Base-by-base conservation (phyloP, 92 coral and sea anemone species). In the Virgularia gustaviana region DNA sequence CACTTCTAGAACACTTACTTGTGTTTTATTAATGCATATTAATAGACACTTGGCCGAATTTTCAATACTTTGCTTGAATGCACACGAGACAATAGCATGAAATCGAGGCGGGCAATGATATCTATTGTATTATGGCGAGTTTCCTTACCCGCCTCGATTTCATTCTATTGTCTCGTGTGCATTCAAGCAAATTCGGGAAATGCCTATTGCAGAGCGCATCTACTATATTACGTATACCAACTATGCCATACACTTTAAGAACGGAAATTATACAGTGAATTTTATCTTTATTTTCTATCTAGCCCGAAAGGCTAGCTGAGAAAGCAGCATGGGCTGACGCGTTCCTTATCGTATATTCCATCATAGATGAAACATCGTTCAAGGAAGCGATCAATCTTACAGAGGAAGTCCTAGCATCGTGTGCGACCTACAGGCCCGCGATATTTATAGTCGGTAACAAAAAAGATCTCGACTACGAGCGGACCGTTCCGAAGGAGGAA, bases 311-410 rank as follows among this genome's bases (percentile, higher is more conserved):
- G 49, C 12, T 68, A 19, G 13, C 75, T 1, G 75, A 68, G 34
- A 68, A 68, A 68, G 77, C 74, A 36, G 20, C 81, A 13, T 90
- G 94, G 94, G 94, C 89, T 42, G 96, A 90, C 62, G 86, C 79
- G 11, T 78, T 87, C 44, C 79, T 87, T 32, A 56, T 90, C 22
- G 85, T 90, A 11, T 87, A 90, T 77, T 88, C 90, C 64, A 75
- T 85, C 65, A 85, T 90, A 9, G 84, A 82, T 56, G 78, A 74
- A 51, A 66, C 74, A 12, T 84, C 89, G 47, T 90, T 90, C 80
- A 54, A 79, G 41, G 83, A 74, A 25, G 71, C 85, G 8, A 57
- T 59, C n/a, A 70, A 65, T 41, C 66, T 80, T 13, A 61, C 78
- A 36, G 82, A 77, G 33, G 65, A 76, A 49, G 55, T 90, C 65